Conservation (phyloP, 2,888 invertebrate species). For the Meiosimyza platycephala region DNA sequence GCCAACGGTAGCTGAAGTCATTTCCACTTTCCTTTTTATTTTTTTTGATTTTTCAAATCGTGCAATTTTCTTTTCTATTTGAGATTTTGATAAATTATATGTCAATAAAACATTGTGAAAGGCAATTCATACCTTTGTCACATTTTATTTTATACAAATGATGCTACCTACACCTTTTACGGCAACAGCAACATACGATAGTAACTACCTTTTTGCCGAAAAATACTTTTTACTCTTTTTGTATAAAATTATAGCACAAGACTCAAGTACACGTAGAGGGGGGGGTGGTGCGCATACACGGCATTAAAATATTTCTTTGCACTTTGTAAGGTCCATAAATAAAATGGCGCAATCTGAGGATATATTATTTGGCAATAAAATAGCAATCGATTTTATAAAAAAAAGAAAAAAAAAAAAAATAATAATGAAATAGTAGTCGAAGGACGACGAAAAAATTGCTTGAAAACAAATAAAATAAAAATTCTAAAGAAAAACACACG, state of each 20-base stretch:
- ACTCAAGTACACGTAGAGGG: neutral
- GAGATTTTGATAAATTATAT: slow-evolving; percentile 54
- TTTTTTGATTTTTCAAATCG: no score
- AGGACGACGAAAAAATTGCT: slow-evolving; percentile 9
- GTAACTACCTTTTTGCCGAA: no score
- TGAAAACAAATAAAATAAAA: slow-evolving; percentile 16
- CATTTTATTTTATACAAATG: slow-evolving; percentile 32
- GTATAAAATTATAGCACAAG: no score
- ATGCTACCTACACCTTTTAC: slow-evolving; percentile 14
- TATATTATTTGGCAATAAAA: slow-evolving; percentile 63
- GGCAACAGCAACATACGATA: neutral
- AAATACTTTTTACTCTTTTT: no score
- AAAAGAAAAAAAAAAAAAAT: no score
- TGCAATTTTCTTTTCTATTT: neutral
- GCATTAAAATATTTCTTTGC: slow-evolving; percentile 15
- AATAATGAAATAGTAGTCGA: no score
- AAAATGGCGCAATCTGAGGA: slow-evolving; percentile 62
- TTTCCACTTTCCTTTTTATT: no score
- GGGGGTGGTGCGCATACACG: neutral
- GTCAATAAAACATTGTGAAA: slow-evolving; percentile 61
- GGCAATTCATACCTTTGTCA: slow-evolving; percentile 57
- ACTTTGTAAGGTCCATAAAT: slow-evolving; percentile 53
- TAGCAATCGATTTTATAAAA: slow-evolving; percentile 50
- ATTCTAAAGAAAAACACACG: neutral
- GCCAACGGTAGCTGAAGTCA: no score